Conservation (phyloP, 1,140 invertebrate species). For the Phymorhynchus buccinoides region DNA sequence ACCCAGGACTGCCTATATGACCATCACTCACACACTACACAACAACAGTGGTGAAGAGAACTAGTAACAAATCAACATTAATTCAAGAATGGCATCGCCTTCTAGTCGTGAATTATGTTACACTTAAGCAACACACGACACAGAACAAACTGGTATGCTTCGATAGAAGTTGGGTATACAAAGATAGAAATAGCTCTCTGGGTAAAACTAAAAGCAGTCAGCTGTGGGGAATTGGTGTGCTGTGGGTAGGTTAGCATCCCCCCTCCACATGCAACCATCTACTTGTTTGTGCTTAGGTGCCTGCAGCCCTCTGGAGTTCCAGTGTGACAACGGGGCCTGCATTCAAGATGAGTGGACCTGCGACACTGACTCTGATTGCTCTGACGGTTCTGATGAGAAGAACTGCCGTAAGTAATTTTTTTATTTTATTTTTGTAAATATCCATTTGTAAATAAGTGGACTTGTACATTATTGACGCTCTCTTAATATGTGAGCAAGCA, state of each 20-base stretch:
- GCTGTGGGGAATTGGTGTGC: not conserved
- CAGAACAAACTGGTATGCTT: too few species aligned
- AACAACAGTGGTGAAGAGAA: not conserved
- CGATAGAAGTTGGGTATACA: too few species aligned
- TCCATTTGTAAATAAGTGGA: too few species aligned
- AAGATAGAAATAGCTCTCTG: too few species aligned
- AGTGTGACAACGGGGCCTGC: slow-evolving; percentile 38
- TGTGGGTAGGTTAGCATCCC: not conserved
- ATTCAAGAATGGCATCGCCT: too few species aligned
- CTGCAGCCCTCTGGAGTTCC: slow-evolving; percentile 2
- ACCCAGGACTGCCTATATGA: too few species aligned
- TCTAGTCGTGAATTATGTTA: too few species aligned
- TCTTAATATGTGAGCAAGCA: too few species aligned
- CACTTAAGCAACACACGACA: too few species aligned
- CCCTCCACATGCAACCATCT: not conserved
- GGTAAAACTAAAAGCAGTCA: not conserved
- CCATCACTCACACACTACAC: too few species aligned
- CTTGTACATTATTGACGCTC: too few species aligned
- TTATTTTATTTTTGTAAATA: too few species aligned
- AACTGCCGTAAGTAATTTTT: slow-evolving; percentile 43
- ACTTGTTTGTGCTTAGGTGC: not conserved
- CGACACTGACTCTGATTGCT: slow-evolving; percentile 48
- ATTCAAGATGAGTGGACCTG: slow-evolving; percentile 35
- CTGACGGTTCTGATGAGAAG: slow-evolving; percentile 45
- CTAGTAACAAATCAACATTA: not conserved